Evolutionary conservation across 2,113 vertebrate genomes (phyloP).

Genomic region (Gambusia affinis): DNA sequence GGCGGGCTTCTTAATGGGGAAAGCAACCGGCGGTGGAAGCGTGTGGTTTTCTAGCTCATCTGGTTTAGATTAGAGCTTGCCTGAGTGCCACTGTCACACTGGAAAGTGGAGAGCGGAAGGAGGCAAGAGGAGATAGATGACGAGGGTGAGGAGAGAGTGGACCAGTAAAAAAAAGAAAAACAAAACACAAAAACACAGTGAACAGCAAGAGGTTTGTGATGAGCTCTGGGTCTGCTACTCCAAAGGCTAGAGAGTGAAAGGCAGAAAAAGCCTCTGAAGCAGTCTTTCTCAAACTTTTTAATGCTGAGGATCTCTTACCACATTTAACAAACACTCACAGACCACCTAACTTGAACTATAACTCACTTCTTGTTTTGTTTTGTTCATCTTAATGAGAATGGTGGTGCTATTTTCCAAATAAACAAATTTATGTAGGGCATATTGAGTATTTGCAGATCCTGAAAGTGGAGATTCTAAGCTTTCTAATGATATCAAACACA

Average conservation of each 20-base stretch:
- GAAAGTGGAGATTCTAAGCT: too few species aligned
- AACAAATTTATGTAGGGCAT: too few species aligned
- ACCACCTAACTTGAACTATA: too few species aligned
- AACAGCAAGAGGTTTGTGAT: slow-evolving; percentile 56
- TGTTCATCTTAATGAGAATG: too few species aligned
- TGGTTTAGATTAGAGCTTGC: slow-evolving; percentile 74
- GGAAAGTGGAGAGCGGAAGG: slow-evolving; percentile 58
- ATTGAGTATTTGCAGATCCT: too few species aligned
- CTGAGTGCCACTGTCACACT: slow-evolving; percentile 65
- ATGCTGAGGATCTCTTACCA: too few species aligned
- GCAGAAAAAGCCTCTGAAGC: slow-evolving; percentile 45
- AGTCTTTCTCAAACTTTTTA: too few species aligned
- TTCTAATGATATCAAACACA: too few species aligned
- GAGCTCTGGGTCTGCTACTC: slow-evolving; percentile 52
- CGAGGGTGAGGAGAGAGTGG: not conserved
- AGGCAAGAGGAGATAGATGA: slow-evolving; percentile 59
- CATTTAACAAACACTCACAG: too few species aligned
- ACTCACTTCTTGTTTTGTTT: too few species aligned
- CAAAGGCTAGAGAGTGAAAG: slow-evolving; percentile 46
- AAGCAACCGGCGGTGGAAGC: slow-evolving; percentile 54
- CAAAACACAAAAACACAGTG: slow-evolving; percentile 26
- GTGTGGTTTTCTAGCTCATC: slow-evolving; percentile 77
- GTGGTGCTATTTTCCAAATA: too few species aligned
- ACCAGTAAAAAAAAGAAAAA: not conserved
- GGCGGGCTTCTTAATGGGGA: slow-evolving; percentile 68